Base-by-base conservation (phyloP, 2,888 invertebrate genomes). In the Diaperis boleti region DNA sequence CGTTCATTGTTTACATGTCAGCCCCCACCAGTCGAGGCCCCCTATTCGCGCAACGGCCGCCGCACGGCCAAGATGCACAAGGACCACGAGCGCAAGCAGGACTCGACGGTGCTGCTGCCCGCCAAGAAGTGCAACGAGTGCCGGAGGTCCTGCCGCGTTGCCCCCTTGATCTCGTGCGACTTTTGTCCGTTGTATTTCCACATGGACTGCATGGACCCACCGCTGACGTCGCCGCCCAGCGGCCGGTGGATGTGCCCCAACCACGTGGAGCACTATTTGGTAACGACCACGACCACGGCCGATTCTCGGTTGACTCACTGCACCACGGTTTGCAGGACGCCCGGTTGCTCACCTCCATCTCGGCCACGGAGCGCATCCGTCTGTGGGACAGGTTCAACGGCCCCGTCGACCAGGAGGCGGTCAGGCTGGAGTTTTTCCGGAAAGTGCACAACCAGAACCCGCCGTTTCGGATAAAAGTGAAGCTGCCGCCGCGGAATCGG, bases 161-260 rank as follows among this genome's bases (percentile, higher is more conserved):
- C 92, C 0, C 92, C 95, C 0, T 84, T 98, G 69, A 84, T 98
- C 45, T 92, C 94, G 65, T 98, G 98, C 79, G 98, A 98, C 83
- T 98, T 92, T 82, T 98, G 98, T 79, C 90, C 95, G 0, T 82
- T 93, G 57, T 87, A 90, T 70, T 98, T 91, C 79, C 98, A 98
- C 81, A 87, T 93, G 83, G 98, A 98, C 80, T 98, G 98, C 76
- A 81, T 98, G 65, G 92, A 96, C 79, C 97, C 98, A 0, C 98
- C 98, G 0, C 82, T 98, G 55, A 92, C 95, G 0, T 89, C 92
- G 0, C 84, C 94, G 65, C 98, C 98, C 0, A 89, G 90, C 1
- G 94, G 93, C 0, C 86, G 92, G 18, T 98, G 98, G 98, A 97
- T 98, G 96, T 98, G 98, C 79, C 98, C 98, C 0, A 94, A 95